Evolutionary conservation across 2,888 invertebrate genomes (phyloP).

Genomic region (Melieria omissa): DNA sequence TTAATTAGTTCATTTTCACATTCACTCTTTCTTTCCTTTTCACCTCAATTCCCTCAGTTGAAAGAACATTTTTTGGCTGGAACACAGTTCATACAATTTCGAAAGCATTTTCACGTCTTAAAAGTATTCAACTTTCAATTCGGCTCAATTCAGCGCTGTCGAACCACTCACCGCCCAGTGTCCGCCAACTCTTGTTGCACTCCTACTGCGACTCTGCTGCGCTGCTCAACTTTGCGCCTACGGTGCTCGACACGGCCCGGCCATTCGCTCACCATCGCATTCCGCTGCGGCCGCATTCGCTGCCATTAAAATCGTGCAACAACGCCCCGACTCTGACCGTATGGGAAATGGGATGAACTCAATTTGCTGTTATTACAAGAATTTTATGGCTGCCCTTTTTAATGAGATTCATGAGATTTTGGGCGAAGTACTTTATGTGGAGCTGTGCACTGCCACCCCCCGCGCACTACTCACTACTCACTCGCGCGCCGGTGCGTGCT

Average conservation of each 20-base stretch:
- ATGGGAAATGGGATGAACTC: constrained; percentile 55
- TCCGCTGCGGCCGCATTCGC: neutral
- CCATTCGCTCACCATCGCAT: neutral
- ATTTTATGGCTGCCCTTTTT: constrained; percentile 54
- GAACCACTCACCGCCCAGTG: neutral
- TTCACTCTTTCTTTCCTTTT: too few relatives aligned
- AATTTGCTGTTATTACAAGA: constrained; percentile 57
- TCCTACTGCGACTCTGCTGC: constrained; percentile 36
- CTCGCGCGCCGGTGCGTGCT: neutral
- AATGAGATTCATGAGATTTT: constrained; percentile 58
- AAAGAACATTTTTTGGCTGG: too few relatives aligned
- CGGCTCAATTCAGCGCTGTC: neutral
- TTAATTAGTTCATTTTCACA: too few relatives aligned
- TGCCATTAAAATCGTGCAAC: neutral
- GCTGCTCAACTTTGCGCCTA: too few relatives aligned
- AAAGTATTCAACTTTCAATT: neutral
- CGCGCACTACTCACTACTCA: neutral
- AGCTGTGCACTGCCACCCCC: neutral
- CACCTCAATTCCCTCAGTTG: too few relatives aligned
- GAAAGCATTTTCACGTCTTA: neutral
- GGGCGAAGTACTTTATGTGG: neutral
- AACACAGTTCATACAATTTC: too few relatives aligned
- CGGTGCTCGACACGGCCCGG: too few relatives aligned
- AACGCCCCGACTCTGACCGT: constrained; percentile 21
- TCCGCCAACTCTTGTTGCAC: neutral